Conservation (phyloP, 2,888 invertebrate genomes). For the Amiota communis region DNA sequence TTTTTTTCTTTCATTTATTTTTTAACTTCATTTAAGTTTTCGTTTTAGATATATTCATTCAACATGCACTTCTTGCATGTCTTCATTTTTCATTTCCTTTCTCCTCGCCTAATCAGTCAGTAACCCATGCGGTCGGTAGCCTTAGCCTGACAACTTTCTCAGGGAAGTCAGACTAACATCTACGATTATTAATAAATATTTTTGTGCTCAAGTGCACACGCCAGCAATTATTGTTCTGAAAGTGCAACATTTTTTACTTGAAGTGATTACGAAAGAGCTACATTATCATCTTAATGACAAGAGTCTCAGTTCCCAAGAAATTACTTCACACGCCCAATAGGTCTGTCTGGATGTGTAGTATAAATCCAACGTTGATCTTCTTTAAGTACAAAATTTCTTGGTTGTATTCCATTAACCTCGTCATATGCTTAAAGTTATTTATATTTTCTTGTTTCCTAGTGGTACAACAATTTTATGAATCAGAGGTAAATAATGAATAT, state of each 20-base stretch:
- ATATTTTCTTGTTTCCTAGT: conserved; percentile 72
- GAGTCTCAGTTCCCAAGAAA: not conserved
- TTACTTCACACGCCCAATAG: conserved; percentile 52
- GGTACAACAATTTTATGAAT: conserved; percentile 82
- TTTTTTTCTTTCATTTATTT: too few species aligned
- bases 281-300: conserved; percentile 53
- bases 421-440: conserved; percentile 12
- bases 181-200: conserved; percentile 44
- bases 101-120: conserved; percentile 43
- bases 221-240: conserved; percentile 13
- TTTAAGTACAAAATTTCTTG: not conserved
- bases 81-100: not conserved
- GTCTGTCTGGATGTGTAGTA: not conserved
- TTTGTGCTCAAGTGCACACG: conserved; percentile 48
- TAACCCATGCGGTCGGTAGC: conserved; percentile 42
- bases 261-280: conserved; percentile 25
- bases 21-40: too few species aligned
- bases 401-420: conserved; percentile 32
- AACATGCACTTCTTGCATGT: not conserved
- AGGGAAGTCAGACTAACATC: conserved; percentile 45
- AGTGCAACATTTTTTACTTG: conserved; percentile 20
- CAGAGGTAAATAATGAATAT: conserved; percentile 83
- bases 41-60: too few species aligned
- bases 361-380: not conserved
- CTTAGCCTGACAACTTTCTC: conserved; percentile 42